Evolutionary conservation across 1,140 invertebrate species (phyloP), one percentile per base, ranked within the genome.

Genomic region (Zaprionus davidi): DNA sequence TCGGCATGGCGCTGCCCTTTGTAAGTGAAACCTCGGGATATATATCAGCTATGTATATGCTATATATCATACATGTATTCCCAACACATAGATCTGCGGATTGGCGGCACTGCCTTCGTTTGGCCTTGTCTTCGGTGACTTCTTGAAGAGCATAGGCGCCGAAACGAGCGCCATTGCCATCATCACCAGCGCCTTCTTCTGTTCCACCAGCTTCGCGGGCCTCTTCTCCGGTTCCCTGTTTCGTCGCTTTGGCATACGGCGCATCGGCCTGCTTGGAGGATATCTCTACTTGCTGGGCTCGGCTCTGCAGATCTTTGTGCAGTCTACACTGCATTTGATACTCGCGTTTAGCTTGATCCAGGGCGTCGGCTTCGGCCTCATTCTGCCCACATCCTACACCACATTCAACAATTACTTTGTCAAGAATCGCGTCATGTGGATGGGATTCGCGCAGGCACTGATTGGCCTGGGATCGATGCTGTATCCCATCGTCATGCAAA

Each of bases 111-210:
- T 95, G 22, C 93, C 95, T 72, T 94, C 94, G 6, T 96, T 96
- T 70, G 95, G 95, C 3, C 93, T 96, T 28, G 88, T 96, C 20
- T 96, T 95, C 68, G 94, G 95, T 55, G 93, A 95, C 64, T 95
- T 95, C 73, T 94, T 96, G 17, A 83, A 93, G 49, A 93, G 93
- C 11, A 92, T 96, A 46, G 94, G 94, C 0, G 94, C 94, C 9
- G 94, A 94, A 75, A 94, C 94, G 0, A 94, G 94, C 70, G 94
- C 94, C 0, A 93, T 94, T 9, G 94, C 95, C 1, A 82, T 95
- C 13, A 94, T 95, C 0, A 95, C 94, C 53, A 94, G 94, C 7
- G 93, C 95, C 12, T 95, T 95, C 72, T 95, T 94, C 82, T 95
- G 94, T 62, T 92, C 94, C 0, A 85, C 95, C 20, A 95, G 94